Base-by-base conservation (phyloP, 2,797 vertebrate species). In the Darevskia nairensis region DNA sequence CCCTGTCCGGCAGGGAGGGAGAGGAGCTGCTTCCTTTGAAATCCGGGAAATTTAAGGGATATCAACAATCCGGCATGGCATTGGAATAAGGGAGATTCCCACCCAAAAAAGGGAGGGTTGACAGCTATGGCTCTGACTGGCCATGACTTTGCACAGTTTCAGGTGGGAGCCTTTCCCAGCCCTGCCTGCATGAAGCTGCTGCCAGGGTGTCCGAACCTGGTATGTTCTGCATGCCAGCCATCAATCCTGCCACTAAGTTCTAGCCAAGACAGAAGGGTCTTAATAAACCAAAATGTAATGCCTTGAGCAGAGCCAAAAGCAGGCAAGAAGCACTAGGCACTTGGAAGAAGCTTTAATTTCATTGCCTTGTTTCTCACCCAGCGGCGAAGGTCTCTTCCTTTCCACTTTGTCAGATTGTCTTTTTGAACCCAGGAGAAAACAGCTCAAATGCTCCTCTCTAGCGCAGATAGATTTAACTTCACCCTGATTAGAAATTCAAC, bases 401-500 rank as follows among this genome's bases (percentile, higher is more conserved):
- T 64, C 66, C 74, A 19, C 50, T 80, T 61, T 29, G 44, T 41
- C 17, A 64, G 29, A 80, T 44, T 75, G 76, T 66, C 88, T 39
- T 84, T 80, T 44, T 61, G 25, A 35, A 71, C 25, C 39, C 84
- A n/a, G 23, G 61, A 68, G 71, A 39, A 78, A 84, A 87, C 15
- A 6, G 39, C 46, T 50, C 32, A 77, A 61, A 39, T n/a, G 27
- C 29, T 23, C 66, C 68, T 75, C 41, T 46, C 50, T 50, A 46
- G n/a, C 6, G 8, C 29, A 29, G 69, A 68, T 4, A 13, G 78
- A 59, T 80, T 80, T 44, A 68, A n/a, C 59, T 84, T 61, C 61
- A 46, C 41, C 76, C 76, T 21, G 41, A 87, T 90, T 87, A 80
- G 75, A 84, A 80, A 90, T 84, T 84, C 82, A 75, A 41, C 82